phyloP scores from a whole-genome alignment of 2,888 invertebrate species.

The Caenorhabditis parvicauda region DNA sequence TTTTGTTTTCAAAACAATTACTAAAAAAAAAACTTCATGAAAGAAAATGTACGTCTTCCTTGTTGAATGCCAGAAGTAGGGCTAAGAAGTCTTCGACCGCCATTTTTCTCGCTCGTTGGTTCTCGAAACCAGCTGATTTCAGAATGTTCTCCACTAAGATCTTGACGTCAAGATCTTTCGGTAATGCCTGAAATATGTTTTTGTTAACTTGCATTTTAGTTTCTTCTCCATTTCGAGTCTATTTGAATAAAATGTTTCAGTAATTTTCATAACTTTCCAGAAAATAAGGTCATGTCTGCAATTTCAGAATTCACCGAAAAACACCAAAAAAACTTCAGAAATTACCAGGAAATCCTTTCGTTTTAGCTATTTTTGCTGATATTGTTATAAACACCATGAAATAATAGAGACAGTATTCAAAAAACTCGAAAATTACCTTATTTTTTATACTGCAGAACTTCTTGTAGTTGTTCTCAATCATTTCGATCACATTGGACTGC shows the following conservation, averaged over 20 bases:
- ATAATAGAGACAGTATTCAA: conserved; percentile 3
- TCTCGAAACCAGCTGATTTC: conserved; percentile 69
- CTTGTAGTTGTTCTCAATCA: conserved; percentile 86
- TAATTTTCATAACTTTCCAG: too few relatives aligned
- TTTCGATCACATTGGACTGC: conserved; percentile 70
- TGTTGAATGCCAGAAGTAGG: conserved; percentile 82
- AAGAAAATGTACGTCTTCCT: conserved; percentile 84
- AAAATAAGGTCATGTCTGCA: too few relatives aligned
- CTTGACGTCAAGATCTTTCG: conserved; percentile 80
- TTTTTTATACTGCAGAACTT: conserved; percentile 83
- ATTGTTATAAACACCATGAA: too few relatives aligned
- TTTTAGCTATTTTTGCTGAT: too few relatives aligned
- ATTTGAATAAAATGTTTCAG: too few relatives aligned
- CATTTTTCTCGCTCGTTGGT: conserved; percentile 84
- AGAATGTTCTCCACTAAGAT: conserved; percentile 77
- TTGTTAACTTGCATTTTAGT: too few relatives aligned
- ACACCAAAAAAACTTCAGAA: too few relatives aligned
- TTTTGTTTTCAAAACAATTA: neutral
- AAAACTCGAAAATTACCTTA: conserved; percentile 68
- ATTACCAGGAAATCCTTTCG: too few relatives aligned
- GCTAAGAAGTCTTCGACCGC: conserved; percentile 91
- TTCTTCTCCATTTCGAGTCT: too few relatives aligned
- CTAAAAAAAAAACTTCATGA: conserved; percentile 11
- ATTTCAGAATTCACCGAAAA: too few relatives aligned
- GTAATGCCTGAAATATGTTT: conserved; percentile 72